Evolutionary conservation across 1,140 invertebrate genomes (phyloP), one percentile per base, ranked within the genome.

Genomic region (Brachionus paranguensis): DNA sequence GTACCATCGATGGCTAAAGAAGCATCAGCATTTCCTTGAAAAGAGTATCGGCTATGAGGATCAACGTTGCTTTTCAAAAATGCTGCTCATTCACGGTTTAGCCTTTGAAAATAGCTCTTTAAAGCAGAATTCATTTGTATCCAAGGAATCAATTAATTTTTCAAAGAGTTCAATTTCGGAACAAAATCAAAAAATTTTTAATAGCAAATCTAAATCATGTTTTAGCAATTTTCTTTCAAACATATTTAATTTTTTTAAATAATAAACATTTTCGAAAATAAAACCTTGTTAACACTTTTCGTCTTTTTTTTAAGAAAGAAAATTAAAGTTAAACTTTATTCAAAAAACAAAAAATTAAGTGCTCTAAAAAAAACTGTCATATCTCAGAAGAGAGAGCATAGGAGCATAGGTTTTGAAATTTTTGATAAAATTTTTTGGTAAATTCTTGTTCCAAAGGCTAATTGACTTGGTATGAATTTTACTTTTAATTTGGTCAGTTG

Each of bases 401-500:
- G 96, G 96, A 78, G 95, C 96, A 85, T 97, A 93, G 84, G 93
- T 92, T 3, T 93, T 92, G 95, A 97, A 96, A 87, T 97, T 94
- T 85, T 91, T 91, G 43, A 96, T 92, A 37, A 97, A 95, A 89
- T 98, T 95, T 8, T 93, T 91, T 27, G 96, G 96, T 87, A 98
- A 93, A 85, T 94, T 91, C 45, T 94, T 95, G 41, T 97, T 96
- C 97, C 97, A 99, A 90, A 97, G 97, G 85, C 93, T 93, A 72
- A 99, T 90, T 11, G 97, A 96, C 89, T 98, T 96, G 84, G 96
- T 90, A 91, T 99, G 98, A n/a, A 99, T 94, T 7, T 97, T 96
- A 88, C 98, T 98, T 88, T 98, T 95, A 78, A 99, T 96, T 92
- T 99, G 96, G 91, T 99, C 96, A 85, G 96, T 97, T 14, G 96